Evolutionary conservation across 2,113 vertebrate species (phyloP).

Genomic region (Gasterosteus nipponicus): DNA sequence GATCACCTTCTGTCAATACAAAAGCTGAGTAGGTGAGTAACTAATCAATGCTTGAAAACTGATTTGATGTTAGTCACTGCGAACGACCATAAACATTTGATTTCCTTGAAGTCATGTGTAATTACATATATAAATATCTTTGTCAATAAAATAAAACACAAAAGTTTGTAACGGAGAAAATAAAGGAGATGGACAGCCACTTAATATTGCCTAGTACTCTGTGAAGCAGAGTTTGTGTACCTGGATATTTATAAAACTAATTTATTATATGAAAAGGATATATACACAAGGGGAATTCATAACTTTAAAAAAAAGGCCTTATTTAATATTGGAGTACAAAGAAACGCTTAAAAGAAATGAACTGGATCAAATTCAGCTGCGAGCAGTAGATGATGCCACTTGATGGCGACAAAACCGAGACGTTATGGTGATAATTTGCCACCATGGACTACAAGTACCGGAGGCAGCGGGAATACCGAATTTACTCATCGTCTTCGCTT

Average conservation of each 20-base stretch:
- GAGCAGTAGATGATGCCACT: constrained; percentile 25
- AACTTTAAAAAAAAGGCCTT: too few relatives aligned
- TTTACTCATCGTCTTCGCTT: too few relatives aligned
- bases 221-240: neutral
- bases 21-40: neutral
- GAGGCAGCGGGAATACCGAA: neutral
- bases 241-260: neutral
- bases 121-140: constrained; percentile 4
- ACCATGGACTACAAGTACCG: neutral
- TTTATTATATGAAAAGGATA: neutral
- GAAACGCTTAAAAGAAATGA: neutral
- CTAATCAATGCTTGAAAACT: neutral
- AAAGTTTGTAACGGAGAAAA: neutral
- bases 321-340: too few relatives aligned
- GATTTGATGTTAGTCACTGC: neutral
- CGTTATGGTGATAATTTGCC: neutral
- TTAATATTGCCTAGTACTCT: neutral
- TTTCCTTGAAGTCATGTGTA: neutral
- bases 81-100: neutral
- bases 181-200: neutral
- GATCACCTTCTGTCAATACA: constrained; percentile 3
- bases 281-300: neutral
- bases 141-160: neutral
- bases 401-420: constrained; percentile 57
- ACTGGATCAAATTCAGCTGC: constrained; percentile 11